A percentile compares a stretch with the other conserved stretches of the same genome.
Evolutionary conservation across 2,888 invertebrate species (phyloP).

Genomic region (Chymomyza caudatula): DNA sequence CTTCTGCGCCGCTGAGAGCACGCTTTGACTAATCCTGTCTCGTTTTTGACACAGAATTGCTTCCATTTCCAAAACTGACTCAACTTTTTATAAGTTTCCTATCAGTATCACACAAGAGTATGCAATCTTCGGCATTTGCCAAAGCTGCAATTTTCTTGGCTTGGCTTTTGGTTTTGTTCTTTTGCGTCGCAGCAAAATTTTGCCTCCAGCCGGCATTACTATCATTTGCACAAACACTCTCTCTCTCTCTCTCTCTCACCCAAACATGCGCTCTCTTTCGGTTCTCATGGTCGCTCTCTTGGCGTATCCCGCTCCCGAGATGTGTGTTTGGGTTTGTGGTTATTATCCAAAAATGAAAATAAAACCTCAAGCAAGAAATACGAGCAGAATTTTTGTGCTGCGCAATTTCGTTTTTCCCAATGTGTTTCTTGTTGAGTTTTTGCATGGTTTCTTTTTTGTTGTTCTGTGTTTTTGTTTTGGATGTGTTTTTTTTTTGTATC

Average conservation of each 20-base stretch:
- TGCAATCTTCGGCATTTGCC: slow-evolving; percentile 17
- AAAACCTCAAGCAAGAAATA: slow-evolving; percentile 29
- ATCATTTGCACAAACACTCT: neutral
- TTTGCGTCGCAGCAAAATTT: slow-evolving; percentile 38
- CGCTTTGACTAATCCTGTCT: too few species aligned
- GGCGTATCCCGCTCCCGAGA: neutral
- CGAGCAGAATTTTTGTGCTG: slow-evolving; percentile 38
- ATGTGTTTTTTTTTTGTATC: slow-evolving; percentile 1
- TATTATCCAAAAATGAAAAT: slow-evolving; percentile 38
- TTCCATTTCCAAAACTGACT: too few species aligned
- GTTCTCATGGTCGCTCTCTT: neutral
- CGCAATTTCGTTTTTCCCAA: slow-evolving; percentile 51
- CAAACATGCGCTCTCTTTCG: neutral
- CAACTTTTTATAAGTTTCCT: too few species aligned
- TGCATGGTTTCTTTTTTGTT: neutral
- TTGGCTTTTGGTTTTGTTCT: neutral
- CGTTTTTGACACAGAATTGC: too few species aligned
- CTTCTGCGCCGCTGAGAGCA: too few species aligned
- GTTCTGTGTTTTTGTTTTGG: neutral
- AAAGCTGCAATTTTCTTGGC: neutral
- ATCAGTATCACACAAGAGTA: too few species aligned
- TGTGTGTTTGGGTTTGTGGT: neutral
- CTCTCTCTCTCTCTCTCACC: slow-evolving; percentile 17
- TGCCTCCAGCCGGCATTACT: slow-evolving; percentile 30
- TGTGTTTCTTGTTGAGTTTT: neutral